These are phyloP conservation scores for Coracias cyanogaster DNA, from an alignment of 2,797 vertebrate genomes.

Conservation along the genomic window DNA sequence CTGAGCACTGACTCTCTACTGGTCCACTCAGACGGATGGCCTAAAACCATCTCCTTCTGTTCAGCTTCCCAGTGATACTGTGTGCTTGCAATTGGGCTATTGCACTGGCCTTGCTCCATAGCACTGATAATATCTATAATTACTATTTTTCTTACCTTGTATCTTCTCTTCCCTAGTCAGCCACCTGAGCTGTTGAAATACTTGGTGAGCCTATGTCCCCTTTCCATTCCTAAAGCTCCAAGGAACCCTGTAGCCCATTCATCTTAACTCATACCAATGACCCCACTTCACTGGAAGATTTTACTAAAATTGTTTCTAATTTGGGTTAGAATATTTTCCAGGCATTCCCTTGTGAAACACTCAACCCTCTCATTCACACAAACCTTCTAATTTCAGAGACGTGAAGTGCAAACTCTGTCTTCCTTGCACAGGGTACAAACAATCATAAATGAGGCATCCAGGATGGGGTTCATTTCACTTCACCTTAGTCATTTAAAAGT, in stretches of 20 bases:
- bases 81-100: neutral
- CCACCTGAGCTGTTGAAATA: neutral
- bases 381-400: neutral
- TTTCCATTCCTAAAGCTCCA: neutral
- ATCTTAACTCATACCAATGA: neutral
- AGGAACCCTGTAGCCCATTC: neutral
- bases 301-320: neutral
- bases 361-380: neutral
- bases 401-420: neutral
- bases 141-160: neutral
- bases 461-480: neutral
- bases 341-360: neutral
- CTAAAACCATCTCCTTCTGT: neutral
- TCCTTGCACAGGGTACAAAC: neutral
- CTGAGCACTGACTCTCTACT: neutral
- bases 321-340: neutral
- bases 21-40: neutral
- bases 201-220: neutral
- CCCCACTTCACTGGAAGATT: neutral
- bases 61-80: neutral
- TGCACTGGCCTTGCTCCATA: neutral
- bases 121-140: neutral
- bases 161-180: neutral
- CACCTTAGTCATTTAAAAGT: neutral
- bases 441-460: neutral